These are phyloP conservation scores for Peromyscus eremicus DNA, from an alignment of 2,797 vertebrate species.

Conservation along the genomic window DNA sequence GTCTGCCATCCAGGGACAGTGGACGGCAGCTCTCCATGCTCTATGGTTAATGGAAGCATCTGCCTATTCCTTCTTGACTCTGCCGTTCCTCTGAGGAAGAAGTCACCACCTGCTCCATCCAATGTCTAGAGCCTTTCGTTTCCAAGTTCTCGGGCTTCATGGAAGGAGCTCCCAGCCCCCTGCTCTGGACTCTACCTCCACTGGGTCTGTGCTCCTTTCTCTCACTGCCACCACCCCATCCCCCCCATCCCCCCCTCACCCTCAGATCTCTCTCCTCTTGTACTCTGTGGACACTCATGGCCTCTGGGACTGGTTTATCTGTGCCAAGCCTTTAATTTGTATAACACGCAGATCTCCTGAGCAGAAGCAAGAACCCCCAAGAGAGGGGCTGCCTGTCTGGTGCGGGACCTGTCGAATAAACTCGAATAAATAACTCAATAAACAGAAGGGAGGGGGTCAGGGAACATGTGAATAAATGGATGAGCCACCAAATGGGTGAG, in stretches of 20 bases:
- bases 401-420: background rate
- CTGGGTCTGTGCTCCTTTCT: background rate
- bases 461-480: background rate
- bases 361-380: constrained; percentile 10
- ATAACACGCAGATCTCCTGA: background rate
- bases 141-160: background rate
- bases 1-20: background rate
- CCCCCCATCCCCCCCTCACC: background rate
- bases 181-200: accelerated
- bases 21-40: background rate
- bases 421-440: background rate
- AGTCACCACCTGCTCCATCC: no score
- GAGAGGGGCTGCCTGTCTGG: background rate
- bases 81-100: background rate
- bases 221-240: accelerated
- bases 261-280: no score
- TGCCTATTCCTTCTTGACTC: background rate
- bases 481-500: background rate
- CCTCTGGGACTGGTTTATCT: background rate
- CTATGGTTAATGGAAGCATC: background rate
- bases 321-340: background rate
- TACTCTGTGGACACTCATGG: background rate
- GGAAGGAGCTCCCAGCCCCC: no score
- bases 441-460: background rate
- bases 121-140: background rate